Percentiles rank a stretch among this genome's conserved stretches.
Conservation (phyloP, 2,888 invertebrate genomes). For the Pseudanteris insignis region DNA sequence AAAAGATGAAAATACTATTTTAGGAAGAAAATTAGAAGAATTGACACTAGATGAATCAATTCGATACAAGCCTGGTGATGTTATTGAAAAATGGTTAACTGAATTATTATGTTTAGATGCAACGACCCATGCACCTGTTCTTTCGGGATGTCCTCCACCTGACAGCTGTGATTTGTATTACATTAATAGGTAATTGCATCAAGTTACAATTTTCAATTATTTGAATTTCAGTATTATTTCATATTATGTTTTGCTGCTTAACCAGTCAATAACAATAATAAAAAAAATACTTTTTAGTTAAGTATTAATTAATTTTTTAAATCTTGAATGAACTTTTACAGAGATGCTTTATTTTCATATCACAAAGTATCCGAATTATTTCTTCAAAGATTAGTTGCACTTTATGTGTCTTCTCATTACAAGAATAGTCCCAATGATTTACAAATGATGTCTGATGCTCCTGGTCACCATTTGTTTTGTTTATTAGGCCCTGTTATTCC, state of each 20-base stretch:
- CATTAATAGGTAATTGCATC: conserved; percentile 70
- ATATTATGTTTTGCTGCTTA: too few relatives aligned
- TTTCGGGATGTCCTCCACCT: conserved; percentile 88
- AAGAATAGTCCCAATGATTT: conserved; percentile 99
- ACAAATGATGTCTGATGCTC: conserved; percentile 98
- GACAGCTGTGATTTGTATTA: conserved; percentile 88
- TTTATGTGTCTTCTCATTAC: conserved; percentile 98
- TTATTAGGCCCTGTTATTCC: conserved; percentile 86
- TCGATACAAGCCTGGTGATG: conserved; percentile 82
- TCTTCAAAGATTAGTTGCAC: conserved; percentile 87
- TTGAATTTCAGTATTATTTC: too few relatives aligned
- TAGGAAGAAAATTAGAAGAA: conserved; percentile 67
- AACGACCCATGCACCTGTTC: conserved; percentile 73
- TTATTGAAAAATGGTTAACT: conserved; percentile 91
- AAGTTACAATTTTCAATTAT: too few relatives aligned
- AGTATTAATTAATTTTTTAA: background rate
- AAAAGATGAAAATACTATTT: conserved; percentile 64
- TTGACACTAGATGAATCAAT: conserved; percentile 82
- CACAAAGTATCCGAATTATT: conserved; percentile 93
- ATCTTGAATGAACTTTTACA: too few relatives aligned
- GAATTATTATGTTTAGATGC: conserved; percentile 91
- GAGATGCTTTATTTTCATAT: conserved; percentile 96
- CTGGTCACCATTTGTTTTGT: conserved; percentile 97
- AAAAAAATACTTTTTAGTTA: too few relatives aligned
- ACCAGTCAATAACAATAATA: too few relatives aligned